phyloP scores from a whole-genome alignment of 2,888 invertebrate species.

The Podabrus alpinus region DNA sequence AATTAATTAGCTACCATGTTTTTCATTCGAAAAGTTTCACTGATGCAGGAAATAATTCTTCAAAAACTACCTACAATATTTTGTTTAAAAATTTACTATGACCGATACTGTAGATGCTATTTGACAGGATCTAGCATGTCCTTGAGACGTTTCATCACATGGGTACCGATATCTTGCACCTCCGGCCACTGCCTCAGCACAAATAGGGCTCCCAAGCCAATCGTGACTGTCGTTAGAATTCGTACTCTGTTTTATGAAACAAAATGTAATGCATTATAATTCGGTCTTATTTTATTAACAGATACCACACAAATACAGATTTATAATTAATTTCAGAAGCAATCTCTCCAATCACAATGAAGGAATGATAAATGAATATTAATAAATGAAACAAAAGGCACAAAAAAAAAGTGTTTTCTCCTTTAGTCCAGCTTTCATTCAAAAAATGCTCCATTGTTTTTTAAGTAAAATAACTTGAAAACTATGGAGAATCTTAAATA shows the following conservation, averaged over 20 bases:
- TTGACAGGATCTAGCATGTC: constrained; percentile 69
- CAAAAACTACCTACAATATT: constrained; percentile 35
- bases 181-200: constrained; percentile 90
- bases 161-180: constrained; percentile 80
- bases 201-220: constrained; percentile 80
- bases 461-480: no score
- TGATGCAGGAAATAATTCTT: constrained; percentile 28
- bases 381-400: no score
- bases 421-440: no score
- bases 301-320: background rate
- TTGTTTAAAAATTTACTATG: constrained; percentile 33
- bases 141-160: constrained; percentile 77
- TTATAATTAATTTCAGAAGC: background rate
- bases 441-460: no score
- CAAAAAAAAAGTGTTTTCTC: no score
- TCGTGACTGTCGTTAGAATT: constrained; percentile 80
- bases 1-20: background rate
- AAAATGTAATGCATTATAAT: background rate
- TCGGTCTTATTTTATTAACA: background rate
- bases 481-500: no score
- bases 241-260: constrained; percentile 72
- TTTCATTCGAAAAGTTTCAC: constrained; percentile 6
- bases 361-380: no score
- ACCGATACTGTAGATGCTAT: constrained; percentile 48
- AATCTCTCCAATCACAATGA: background rate